A percentile compares a stretch with the other conserved stretches of the same genome.
These are phyloP conservation scores for Bibio marci DNA, from an alignment of 2,888 invertebrate species.

Conservation along the genomic window DNA sequence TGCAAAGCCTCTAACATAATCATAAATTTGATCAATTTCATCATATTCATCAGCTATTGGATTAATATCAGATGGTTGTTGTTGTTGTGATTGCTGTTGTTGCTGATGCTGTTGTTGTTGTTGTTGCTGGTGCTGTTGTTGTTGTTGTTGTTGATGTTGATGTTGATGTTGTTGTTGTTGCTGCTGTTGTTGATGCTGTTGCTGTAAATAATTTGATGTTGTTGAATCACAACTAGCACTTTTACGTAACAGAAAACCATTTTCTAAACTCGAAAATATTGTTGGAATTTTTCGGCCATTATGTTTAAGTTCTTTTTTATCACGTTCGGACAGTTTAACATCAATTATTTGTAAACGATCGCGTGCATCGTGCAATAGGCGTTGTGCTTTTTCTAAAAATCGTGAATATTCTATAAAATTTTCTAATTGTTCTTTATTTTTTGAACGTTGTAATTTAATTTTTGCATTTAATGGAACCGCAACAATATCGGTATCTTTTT, in stretches of 20 bases:
- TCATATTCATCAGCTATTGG: slow-evolving; percentile 73
- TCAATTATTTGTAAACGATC: slow-evolving; percentile 69
- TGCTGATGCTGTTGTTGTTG: no score
- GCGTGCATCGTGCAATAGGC: slow-evolving; percentile 50
- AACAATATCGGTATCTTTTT: slow-evolving; percentile 62
- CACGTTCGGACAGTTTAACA: slow-evolving; percentile 55
- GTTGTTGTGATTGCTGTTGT: neutral
- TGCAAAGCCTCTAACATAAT: slow-evolving; percentile 85
- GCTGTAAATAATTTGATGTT: neutral
- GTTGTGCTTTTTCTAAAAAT: slow-evolving; percentile 59
- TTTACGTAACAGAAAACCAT: slow-evolving; percentile 53
- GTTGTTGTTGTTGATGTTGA: slow-evolving; percentile 26
- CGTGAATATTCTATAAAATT: slow-evolving; percentile 58
- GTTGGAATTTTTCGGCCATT: slow-evolving; percentile 2
- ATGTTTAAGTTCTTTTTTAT: slow-evolving; percentile 29
- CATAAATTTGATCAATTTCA: slow-evolving; percentile 92
- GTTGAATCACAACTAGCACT: slow-evolving; percentile 64
- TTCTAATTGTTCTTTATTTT: slow-evolving; percentile 65
- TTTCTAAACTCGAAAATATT: slow-evolving; percentile 20
- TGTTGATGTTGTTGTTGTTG: slow-evolving; percentile 6
- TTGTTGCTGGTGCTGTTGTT: no score
- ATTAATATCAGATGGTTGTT: slow-evolving; percentile 25
- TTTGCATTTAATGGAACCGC: slow-evolving; percentile 75
- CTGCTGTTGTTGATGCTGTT: slow-evolving; percentile 6
- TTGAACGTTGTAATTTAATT: slow-evolving; percentile 63